Base-by-base conservation (phyloP, 2,888 invertebrate genomes). In the Drosophila trichaetosa region DNA sequence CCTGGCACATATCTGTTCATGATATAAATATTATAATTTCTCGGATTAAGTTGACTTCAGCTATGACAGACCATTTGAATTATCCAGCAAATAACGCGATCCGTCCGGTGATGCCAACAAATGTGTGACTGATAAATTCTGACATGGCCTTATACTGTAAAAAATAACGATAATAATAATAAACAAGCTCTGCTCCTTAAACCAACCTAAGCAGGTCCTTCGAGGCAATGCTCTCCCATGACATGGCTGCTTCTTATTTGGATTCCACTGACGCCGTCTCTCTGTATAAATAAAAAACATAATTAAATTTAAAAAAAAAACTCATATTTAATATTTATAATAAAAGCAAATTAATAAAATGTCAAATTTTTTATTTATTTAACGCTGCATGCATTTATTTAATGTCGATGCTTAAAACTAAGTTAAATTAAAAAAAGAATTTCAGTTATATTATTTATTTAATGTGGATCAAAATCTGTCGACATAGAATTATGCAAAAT, bases 221-320 rank as follows among this genome's bases (percentile, higher is more conserved):
- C 87, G 96, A 96, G 93, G 96, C 96, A 90, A 97, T 95, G 80
- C 96, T 96, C 94, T 97, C 96, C 97, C 97, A 97, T 95, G 97
- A 97, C 97, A 97, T 97, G 94, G 71, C 82, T 54, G 11, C 29
- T 16, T 3, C 42, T 46, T 31, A 16, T 31, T 31, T 10, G 2
- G 7, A 18, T 4, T 16, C 7, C 36, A 36, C 36, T 7, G 7
- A 36, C 36, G 8, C 18, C 18, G 46, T 24, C 4, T 24, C 1
- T 29, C 36, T 46, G 51, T 29, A 3, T 10, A 49, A 16, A 21
- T 42, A 46, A 46, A 16, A 24, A 7, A 7, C 13, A 6, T 46
- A 8, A 24, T 46, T 24, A 16, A 46, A 16, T 24, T 24, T 2
- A 46, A 24, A 24, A 24, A 16, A 3, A 7, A 46, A 46, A 13